Evolutionary conservation across 1,140 invertebrate species (phyloP).

Genomic region (Drosophila pseudoobscura): DNA sequence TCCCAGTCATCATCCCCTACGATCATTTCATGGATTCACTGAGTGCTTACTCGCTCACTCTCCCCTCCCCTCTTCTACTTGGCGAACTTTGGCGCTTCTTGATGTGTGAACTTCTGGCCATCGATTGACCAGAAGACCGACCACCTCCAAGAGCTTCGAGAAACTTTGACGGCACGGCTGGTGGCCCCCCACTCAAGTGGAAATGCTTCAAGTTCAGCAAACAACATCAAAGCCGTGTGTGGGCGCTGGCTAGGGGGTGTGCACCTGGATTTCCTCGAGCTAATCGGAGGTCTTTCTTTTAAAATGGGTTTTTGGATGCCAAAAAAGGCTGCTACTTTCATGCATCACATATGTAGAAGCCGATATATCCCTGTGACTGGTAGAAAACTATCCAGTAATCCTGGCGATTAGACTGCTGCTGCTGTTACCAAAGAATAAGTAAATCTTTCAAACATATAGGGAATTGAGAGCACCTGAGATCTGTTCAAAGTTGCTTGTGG

Average conservation of each 20-base stretch:
- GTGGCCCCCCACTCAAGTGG: constrained; percentile 22
- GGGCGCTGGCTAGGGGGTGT: neutral
- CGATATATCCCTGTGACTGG: too few species aligned
- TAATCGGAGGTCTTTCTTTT: too few species aligned
- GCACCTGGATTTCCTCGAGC: constrained; percentile 16
- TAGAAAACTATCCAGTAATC: too few species aligned
- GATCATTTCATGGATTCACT: constrained; percentile 17
- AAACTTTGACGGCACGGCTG: constrained; percentile 25
- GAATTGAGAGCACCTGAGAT: too few species aligned
- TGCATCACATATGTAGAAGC: too few species aligned
- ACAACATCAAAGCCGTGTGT: constrained; percentile 25
- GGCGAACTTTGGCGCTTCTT: constrained; percentile 48
- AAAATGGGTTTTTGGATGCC: too few species aligned
- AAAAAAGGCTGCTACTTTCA: too few species aligned
- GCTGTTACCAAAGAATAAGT: too few species aligned
- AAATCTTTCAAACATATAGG: too few species aligned
- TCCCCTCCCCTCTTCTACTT: constrained; percentile 20
- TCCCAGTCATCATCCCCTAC: neutral
- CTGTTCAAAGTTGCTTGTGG: too few species aligned
- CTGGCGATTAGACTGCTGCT: too few species aligned
- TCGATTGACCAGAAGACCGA: constrained; percentile 26
- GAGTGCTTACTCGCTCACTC: neutral
- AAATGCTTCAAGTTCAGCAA: constrained; percentile 36
- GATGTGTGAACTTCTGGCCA: constrained; percentile 51
- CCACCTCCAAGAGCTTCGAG: constrained; percentile 4